A percentile compares a stretch with the other conserved stretches of the same genome.
These are phyloP conservation scores for Neotoxoptera formosana DNA, from an alignment of 1,140 invertebrate genomes.

Conservation along the genomic window DNA sequence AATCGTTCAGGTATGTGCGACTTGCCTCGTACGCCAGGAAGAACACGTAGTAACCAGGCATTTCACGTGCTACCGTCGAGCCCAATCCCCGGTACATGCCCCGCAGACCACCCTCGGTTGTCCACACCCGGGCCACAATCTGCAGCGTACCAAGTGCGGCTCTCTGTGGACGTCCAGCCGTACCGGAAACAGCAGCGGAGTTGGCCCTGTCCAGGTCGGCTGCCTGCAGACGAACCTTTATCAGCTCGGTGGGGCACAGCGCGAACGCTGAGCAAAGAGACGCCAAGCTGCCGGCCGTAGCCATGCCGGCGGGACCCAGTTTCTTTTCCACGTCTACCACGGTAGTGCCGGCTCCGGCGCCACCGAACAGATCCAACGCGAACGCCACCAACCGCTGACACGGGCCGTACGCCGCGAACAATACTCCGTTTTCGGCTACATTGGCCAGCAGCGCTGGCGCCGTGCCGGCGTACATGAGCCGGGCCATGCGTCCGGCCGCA, in stretches of 20 bases:
- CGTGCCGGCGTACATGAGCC: slow-evolving; percentile 93
- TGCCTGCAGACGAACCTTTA: slow-evolving; percentile 94
- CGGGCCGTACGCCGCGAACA: slow-evolving; percentile 96
- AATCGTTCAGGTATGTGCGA: slow-evolving; percentile 71
- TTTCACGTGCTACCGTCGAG: slow-evolving; percentile 93
- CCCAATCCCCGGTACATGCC: slow-evolving; percentile 91
- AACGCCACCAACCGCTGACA: slow-evolving; percentile 85
- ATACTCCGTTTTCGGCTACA: slow-evolving; percentile 96
- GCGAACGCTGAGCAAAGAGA: slow-evolving; percentile 97
- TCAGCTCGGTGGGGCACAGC: slow-evolving; percentile 95
- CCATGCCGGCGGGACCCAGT: slow-evolving; percentile 83
- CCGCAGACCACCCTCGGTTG: slow-evolving; percentile 78
- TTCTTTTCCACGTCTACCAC: slow-evolving; percentile 70
- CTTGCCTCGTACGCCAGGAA: slow-evolving; percentile 95
- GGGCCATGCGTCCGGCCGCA: slow-evolving; percentile 67
- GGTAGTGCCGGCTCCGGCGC: too few species aligned
- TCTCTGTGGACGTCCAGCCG: background rate
- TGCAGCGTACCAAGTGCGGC: background rate
- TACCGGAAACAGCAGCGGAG: background rate
- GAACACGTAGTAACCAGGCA: slow-evolving; percentile 99
- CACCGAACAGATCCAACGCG: slow-evolving; percentile 63
- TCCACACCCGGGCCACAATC: slow-evolving; percentile 78
- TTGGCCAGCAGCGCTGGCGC: slow-evolving; percentile 93
- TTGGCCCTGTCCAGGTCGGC: background rate
- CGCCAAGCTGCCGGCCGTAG: slow-evolving; percentile 89